Percentiles rank a stretch among this genome's conserved stretches.
These are phyloP conservation scores for Drosophila maculinotata DNA, from an alignment of 2,888 invertebrate species.

Conservation along the genomic window DNA sequence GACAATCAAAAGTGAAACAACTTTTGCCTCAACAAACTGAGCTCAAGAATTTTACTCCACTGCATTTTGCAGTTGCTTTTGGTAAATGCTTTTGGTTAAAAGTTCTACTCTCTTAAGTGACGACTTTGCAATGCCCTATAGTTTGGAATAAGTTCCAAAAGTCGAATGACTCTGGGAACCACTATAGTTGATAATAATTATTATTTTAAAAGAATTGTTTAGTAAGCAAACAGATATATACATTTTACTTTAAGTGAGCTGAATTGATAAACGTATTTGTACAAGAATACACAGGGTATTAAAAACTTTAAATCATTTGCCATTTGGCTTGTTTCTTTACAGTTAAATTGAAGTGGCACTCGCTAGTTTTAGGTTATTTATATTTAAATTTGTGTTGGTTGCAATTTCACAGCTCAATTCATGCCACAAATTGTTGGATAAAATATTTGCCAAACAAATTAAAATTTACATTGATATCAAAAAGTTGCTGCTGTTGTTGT, in stretches of 20 bases:
- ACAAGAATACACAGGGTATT: neutral
- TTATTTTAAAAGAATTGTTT: no score
- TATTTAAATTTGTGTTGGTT: constrained; percentile 30
- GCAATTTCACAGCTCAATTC: constrained; percentile 66
- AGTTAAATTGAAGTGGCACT: constrained; percentile 19
- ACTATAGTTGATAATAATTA: no score
- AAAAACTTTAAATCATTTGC: neutral
- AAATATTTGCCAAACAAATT: constrained; percentile 78
- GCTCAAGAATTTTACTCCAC: constrained; percentile 30
- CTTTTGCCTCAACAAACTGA: constrained; percentile 43
- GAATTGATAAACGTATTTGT: neutral
- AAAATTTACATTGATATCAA: constrained; percentile 78
- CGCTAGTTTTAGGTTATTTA: constrained; percentile 21
- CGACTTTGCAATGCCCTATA: constrained; percentile 6
- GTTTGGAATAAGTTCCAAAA: neutral
- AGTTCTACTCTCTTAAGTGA: neutral
- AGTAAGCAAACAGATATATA: no score
- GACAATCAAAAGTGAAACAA: constrained; percentile 72
- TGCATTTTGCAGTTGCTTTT: constrained; percentile 43
- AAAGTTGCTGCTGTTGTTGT: constrained; percentile 40
- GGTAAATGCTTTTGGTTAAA: constrained; percentile 40
- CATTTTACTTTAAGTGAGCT: neutral
- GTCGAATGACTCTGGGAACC: no score
- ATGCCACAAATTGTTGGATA: constrained; percentile 55
- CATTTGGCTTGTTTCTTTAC: neutral